These are phyloP conservation scores for Agrochola macilenta DNA, from an alignment of 2,888 invertebrate genomes.

Conservation along the genomic window DNA sequence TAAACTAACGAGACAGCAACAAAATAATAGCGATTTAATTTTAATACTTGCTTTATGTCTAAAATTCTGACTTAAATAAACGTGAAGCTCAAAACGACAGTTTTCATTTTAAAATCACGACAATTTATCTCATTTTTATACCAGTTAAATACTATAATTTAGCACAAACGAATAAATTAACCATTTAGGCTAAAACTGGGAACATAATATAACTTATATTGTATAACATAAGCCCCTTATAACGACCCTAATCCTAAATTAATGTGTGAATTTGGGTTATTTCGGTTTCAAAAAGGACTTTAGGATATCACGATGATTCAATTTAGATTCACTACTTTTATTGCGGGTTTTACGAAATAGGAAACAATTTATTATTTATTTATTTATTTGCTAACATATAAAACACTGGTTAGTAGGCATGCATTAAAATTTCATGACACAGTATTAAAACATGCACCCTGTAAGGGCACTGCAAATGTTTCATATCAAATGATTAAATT, in stretches of 20 bases:
- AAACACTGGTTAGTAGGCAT: no score
- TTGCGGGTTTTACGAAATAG: conserved; percentile 1
- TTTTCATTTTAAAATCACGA: neutral
- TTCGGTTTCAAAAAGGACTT: conserved; percentile 3
- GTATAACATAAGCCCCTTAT: conserved; percentile 4
- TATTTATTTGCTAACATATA: no score
- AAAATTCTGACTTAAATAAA: neutral
- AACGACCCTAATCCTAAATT: conserved; percentile 44
- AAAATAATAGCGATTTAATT: neutral
- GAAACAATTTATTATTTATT: conserved; percentile 23
- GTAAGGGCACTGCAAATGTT: no score
- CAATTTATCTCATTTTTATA: neutral
- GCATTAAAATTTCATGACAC: no score
- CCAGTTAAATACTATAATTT: neutral
- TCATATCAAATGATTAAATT: no score
- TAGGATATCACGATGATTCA: conserved; percentile 33
- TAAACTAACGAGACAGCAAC: neutral
- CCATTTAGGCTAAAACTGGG: neutral
- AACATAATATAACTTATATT: conserved; percentile 7
- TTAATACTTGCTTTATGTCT: neutral
- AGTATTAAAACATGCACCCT: no score
- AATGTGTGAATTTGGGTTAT: conserved; percentile 32
- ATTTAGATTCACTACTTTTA: conserved; percentile 23
- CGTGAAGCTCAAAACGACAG: neutral
- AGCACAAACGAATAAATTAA: conserved; percentile 6